Evolutionary conservation across 2,888 invertebrate species (phyloP), one percentile per base, ranked within the genome.

Genomic region (Gnatocerus cornutus): DNA sequence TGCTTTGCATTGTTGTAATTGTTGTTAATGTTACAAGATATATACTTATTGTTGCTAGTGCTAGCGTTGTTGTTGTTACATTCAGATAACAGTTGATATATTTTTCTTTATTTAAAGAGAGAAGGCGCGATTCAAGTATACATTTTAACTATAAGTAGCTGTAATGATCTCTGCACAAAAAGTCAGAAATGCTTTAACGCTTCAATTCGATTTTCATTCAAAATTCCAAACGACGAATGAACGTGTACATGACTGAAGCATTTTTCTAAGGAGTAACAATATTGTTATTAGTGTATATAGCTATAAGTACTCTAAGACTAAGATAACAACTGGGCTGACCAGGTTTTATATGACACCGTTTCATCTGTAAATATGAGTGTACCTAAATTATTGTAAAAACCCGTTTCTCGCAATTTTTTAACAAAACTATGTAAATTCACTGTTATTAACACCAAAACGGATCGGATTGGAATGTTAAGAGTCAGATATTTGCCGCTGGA

Each of bases 21-120:
- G 82, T 84, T 84, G 81, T 82, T 82, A 80, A 84, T 82, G 83
- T 84, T 84, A 82, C 77, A 79, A 79, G 76, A 75, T 79, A 81
- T 81, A 81, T 81, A 81, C 79, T 83, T 82, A 83, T 83, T 84
- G 84, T 84, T 84, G 84, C 84, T 84, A 83, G 81, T 77, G 81
- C 79, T 83, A 83, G 83, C 80, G 79, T 84, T 82, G 82, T 84
- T 84, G 83, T 84, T 84, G 83, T 84, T 83, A 79, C 80, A 81
- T 82, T 81, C 78, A 80, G 76, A 78, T 78, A 76, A 80, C 79
- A 79, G 78, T 77, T 74, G 71, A 79, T 80, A 79, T 79, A 79
- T 80, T 58, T 80, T 80, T 78, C 72, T 79, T 80, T 78, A 73
- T 79, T 79, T 78, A 75, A 74, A 75, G 75, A 50, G 29, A 10